Base-by-base conservation (phyloP, 2,113 vertebrate genomes). In the Neotoma lepida region DNA sequence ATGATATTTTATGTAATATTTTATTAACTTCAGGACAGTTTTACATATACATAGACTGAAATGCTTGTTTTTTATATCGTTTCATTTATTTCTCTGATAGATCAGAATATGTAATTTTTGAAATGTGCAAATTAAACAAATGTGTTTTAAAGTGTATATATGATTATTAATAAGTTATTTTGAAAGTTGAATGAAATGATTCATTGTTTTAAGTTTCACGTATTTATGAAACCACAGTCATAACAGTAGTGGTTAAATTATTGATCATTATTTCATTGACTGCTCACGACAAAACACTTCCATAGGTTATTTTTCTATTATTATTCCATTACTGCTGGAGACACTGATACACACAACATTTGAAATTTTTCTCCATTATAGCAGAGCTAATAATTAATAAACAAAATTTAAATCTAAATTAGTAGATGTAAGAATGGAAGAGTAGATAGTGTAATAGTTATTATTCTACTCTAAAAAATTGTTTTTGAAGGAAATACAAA, bases 61-160 rank as follows among this genome's bases (percentile, higher is more conserved):
- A 90, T 58, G 9, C 18, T 51, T 88, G 51, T 71, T 86, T 30
- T 84, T 4, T 33, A 2, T n/a, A 92, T 89, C 4, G 56, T 84
- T 93, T 95, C 73, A 61, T 39, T 92, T 49, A 17, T 97, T 96
- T 88, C n/a, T 94, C 81, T 89, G 49, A 20, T 39, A 94, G 54
- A 90, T 92, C 17, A 86, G 33, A 88, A 93, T 86, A 51, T 89
- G 24, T 86, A 91, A 86, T 92, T 80, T 81, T 90, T 70, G 41
- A 81, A 61, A 93, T 68, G 54, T 46, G 17, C 90, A 96, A 96
- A 80, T 61, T 78, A 92, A 61, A 90, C 73, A 12, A 91, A 68
- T 81, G 26, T 78, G 93, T 94, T 91, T 82, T 30, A 87, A 85
- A 90, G 86, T 77, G 51, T 68, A 33, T 35, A 73, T 49, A 92